Evolutionary conservation across 1,140 invertebrate genomes (phyloP), one percentile per base, ranked within the genome.

Genomic region (Neodiprion lecontei): DNA sequence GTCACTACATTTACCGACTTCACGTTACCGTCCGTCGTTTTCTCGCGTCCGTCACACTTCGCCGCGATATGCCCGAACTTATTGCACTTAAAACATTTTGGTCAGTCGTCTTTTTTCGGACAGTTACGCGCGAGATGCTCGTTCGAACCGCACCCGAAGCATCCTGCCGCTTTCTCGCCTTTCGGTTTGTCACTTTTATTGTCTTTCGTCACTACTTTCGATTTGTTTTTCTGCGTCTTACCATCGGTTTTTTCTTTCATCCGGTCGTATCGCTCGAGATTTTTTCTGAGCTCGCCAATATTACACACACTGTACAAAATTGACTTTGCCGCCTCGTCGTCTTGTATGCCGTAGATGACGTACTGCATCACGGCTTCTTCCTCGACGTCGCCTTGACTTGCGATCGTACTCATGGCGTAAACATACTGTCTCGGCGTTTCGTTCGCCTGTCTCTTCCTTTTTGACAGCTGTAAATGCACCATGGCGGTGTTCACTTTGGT

Each of bases 311-410:
- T 74, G 49, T 77, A 78, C n/a, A 79, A 72, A 12, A 78, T 48
- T 9, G 72, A 69, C 69, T 78, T 77, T 50, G 73, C 76, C 1
- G 47, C 23, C 7, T 50, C 21, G n/a, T 77, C 72, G 69, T 76
- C 77, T 47, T 40, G 28, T 40, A 40, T 40, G 2, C 28, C 28
- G 28, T 40, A 2, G 28, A 40, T 40, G 28, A 40, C 10, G 61
- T 80, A 78, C 77, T 79, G 79, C 53, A 81, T 81, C 5, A 81
- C 40, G 17, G 70, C 72, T 75, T 76, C 77, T 9, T 48, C 17
- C 68, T 82, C 79, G n/a, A 80, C 68, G 65, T 70, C 53, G 0
- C 53, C 70, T 68, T 69, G 23, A 72, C 75, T 78, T 47, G 70
- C 79, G 61, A 80, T 78, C 67, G 79, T 76, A 69, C 76, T 50